Evolutionary conservation across 1,140 invertebrate genomes (phyloP).

Genomic region (Popillia japonica): DNA sequence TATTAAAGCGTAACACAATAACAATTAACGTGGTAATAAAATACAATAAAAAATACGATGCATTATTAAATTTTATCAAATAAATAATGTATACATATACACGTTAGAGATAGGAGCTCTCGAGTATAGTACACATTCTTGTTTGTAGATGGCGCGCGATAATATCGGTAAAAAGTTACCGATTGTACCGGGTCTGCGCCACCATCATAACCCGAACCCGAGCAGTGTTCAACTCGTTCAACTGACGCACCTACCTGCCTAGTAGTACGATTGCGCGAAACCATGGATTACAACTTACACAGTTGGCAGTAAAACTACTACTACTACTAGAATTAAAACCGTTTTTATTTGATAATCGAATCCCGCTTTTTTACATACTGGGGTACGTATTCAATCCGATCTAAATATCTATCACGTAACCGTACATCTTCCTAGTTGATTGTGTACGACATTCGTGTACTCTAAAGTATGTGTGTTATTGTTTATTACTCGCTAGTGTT

Average conservation of each 20-base stretch:
- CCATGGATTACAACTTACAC: slow-evolving; percentile 30
- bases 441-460: not conserved
- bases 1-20: too few relatives aligned
- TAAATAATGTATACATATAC: not conserved
- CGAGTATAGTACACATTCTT: slow-evolving; percentile 20
- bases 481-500: not conserved
- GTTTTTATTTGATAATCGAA: not conserved
- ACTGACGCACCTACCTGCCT: slow-evolving; percentile 25
- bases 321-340: slow-evolving; percentile 20
- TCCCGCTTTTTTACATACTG: not conserved
- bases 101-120: not conserved
- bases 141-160: slow-evolving; percentile 25
- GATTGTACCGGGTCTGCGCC: slow-evolving; percentile 13
- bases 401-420: not conserved
- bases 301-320: slow-evolving; percentile 33
- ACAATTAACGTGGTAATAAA: too few relatives aligned
- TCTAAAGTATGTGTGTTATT: not conserved
- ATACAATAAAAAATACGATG: not conserved
- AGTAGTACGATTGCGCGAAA: slow-evolving; percentile 29
- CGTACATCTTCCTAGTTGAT: not conserved
- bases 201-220: not conserved
- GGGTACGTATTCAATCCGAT: slow-evolving; percentile 6
- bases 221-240: slow-evolving; percentile 15
- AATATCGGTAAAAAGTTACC: slow-evolving; percentile 19
- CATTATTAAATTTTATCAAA: not conserved